These are phyloP conservation scores for Hyphantria cunea DNA, from an alignment of 1,140 invertebrate genomes.

Conservation along the genomic window DNA sequence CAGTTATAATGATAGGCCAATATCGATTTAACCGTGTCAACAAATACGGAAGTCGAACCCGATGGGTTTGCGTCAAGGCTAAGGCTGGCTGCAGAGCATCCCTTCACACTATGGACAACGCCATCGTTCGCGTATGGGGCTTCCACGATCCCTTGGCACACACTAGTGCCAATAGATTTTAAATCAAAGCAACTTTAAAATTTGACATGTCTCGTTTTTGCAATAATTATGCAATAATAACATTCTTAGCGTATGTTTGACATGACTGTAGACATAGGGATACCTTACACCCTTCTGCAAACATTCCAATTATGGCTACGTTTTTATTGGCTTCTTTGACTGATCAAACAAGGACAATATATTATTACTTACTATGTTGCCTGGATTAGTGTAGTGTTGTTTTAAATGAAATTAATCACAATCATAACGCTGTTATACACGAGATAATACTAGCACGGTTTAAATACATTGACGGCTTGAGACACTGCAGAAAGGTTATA, in stretches of 20 bases:
- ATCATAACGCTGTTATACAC: too few species aligned
- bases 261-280: conserved; percentile 1
- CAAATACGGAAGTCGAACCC: conserved; percentile 64
- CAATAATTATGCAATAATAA: conserved; percentile 17
- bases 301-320: conserved; percentile 8
- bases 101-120: conserved; percentile 73
- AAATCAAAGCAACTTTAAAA: conserved; percentile 20
- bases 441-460: too few species aligned
- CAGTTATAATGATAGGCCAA: conserved; percentile 75
- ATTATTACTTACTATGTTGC: too few species aligned
- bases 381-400: too few species aligned
- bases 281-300: background rate
- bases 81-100: conserved; percentile 72
- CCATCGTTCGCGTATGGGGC: conserved; percentile 73
- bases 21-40: conserved; percentile 75
- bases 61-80: conserved; percentile 76
- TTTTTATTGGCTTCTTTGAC: background rate
- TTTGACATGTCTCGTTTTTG: conserved; percentile 12
- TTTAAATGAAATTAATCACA: too few species aligned
- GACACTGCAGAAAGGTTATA: too few species aligned
- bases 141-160: conserved; percentile 71
- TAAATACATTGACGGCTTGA: too few species aligned
- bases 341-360: background rate
- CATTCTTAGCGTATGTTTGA: background rate
- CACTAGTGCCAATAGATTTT: conserved; percentile 70